These are phyloP conservation scores for Aphidoletes aphidimyza DNA, from an alignment of 2,888 invertebrate species.

Conservation along the genomic window DNA sequence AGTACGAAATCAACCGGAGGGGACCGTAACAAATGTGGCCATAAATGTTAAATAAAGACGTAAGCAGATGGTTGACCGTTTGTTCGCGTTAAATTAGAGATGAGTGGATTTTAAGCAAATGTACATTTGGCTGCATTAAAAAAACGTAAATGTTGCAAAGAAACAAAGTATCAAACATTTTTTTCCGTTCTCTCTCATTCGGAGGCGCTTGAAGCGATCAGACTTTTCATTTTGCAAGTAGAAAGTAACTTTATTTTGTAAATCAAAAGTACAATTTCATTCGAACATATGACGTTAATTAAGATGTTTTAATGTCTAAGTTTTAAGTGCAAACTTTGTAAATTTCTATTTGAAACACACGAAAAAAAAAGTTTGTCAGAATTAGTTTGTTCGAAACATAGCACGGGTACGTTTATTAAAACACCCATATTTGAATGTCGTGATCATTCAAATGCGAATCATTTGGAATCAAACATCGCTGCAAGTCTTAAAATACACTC, in stretches of 20 bases:
- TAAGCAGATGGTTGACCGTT: slow-evolving; percentile 46
- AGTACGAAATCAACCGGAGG: slow-evolving; percentile 40
- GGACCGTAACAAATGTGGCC: slow-evolving; percentile 43
- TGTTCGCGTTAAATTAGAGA: slow-evolving; percentile 35
- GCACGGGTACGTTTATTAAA: background rate
- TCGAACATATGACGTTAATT: slow-evolving; percentile 37
- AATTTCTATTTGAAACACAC: background rate
- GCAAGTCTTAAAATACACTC: background rate
- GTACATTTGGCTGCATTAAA: background rate
- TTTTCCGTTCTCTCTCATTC: background rate
- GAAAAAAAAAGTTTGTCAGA: background rate
- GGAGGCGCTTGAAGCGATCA: background rate
- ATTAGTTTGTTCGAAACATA: background rate
- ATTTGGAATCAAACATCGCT: background rate
- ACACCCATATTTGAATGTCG: background rate
- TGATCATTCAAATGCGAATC: background rate
- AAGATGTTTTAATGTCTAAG: background rate
- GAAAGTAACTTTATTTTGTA: background rate
- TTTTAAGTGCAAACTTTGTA: background rate
- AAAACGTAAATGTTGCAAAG: background rate
- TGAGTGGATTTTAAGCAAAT: slow-evolving; percentile 43
- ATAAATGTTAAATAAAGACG: slow-evolving; percentile 52
- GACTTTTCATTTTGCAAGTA: background rate
- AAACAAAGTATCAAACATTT: background rate
- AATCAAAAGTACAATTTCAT: background rate